A percentile compares a stretch with the other conserved stretches of the same genome.
Conservation (phyloP, 1,140 invertebrate species). For the Drosophila cardini region DNA sequence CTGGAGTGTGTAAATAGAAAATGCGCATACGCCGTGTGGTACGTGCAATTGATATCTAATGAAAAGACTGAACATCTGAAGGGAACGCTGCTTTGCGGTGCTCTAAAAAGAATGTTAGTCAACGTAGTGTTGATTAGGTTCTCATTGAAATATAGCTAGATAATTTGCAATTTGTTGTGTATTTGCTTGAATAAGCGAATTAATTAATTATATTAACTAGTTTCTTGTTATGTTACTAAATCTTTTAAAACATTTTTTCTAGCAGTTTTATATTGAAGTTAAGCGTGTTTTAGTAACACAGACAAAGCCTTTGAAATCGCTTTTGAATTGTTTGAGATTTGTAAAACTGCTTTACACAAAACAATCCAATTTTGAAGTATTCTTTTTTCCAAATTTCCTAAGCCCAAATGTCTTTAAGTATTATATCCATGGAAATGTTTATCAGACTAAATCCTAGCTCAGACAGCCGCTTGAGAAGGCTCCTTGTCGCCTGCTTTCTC, state of each 20-base stretch:
- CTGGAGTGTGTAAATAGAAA: slow-evolving; percentile 43
- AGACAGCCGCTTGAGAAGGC: slow-evolving; percentile 24
- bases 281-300: too few species aligned
- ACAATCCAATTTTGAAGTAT: not conserved
- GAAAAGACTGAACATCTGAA: not conserved
- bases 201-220: too few species aligned
- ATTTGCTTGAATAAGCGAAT: not conserved
- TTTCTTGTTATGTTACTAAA: too few species aligned
- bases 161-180: slow-evolving; percentile 32
- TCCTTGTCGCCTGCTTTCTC: slow-evolving; percentile 17
- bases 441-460: slow-evolving; percentile 27
- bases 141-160: slow-evolving; percentile 26
- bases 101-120: slow-evolving; percentile 9
- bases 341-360: not conserved
- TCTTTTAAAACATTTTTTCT: too few species aligned
- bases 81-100: not conserved
- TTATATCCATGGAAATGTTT: not conserved
- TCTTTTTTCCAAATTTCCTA: not conserved
- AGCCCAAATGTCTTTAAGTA: not conserved
- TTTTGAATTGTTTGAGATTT: slow-evolving; percentile 6
- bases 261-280: too few species aligned
- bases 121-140: slow-evolving; percentile 50
- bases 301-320: not conserved
- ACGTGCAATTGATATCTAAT: slow-evolving; percentile 32
- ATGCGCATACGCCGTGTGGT: slow-evolving; percentile 46